These are phyloP conservation scores for Drosophila truncata DNA, from an alignment of 1,140 invertebrate genomes.

Conservation along the genomic window DNA sequence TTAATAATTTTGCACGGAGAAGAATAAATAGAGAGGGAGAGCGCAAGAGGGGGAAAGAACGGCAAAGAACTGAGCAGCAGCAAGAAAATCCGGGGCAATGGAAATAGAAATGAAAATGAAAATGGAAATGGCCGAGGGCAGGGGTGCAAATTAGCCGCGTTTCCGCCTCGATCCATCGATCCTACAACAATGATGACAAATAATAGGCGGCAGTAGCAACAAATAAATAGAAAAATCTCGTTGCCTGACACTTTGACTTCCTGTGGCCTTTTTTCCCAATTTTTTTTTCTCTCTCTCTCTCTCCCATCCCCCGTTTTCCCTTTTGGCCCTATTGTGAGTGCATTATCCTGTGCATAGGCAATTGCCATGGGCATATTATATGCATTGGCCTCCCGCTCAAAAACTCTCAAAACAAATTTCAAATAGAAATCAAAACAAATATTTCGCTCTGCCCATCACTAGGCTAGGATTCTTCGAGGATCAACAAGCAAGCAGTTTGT, in stretches of 20 bases:
- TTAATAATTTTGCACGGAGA: constrained; percentile 75
- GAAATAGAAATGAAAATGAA: constrained; percentile 1
- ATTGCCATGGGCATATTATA: constrained; percentile 9
- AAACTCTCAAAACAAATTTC: constrained; percentile 62
- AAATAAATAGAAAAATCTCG: constrained; percentile 51
- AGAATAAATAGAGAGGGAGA: constrained; percentile 4
- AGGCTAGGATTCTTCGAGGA: constrained; percentile 13
- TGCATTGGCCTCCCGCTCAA: constrained; percentile 6
- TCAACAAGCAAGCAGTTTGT: constrained; percentile 24
- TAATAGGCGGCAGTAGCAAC: constrained; percentile 33
- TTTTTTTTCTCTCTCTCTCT: not conserved
- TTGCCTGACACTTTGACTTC: constrained; percentile 78
- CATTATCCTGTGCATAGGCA: constrained; percentile 14
- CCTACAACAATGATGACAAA: constrained; percentile 48
- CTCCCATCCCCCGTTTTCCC: not conserved
- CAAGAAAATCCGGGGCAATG: constrained; percentile 8
- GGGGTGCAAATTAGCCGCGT: constrained; percentile 79
- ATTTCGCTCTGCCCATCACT: constrained; percentile 65
- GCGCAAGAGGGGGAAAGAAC: not conserved
- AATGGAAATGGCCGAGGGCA: constrained; percentile 19
- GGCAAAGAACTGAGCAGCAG: constrained; percentile 39
- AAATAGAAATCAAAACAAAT: constrained; percentile 76
- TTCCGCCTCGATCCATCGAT: constrained; percentile 70
- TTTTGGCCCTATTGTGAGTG: constrained; percentile 14
- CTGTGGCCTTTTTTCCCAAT: constrained; percentile 69